Evolutionary conservation across 2,888 invertebrate species (phyloP).

Genomic region (Limulus polyphemus): DNA sequence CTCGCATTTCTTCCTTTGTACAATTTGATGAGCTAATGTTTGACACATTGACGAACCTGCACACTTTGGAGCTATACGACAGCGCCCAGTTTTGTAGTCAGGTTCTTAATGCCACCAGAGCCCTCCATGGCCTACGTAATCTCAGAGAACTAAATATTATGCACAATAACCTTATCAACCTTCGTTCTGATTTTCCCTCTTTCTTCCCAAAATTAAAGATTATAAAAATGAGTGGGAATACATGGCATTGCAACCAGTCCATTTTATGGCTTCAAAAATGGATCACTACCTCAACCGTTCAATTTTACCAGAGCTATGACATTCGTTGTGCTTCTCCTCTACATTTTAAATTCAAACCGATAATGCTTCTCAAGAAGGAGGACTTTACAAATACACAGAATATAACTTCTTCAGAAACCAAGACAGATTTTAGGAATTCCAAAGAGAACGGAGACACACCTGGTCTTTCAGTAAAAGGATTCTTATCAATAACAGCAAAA

Average conservation of each 20-base stretch:
- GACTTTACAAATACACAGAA: slow-evolving; percentile 10
- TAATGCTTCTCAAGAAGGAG: slow-evolving; percentile 26
- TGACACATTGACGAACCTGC: slow-evolving; percentile 55
- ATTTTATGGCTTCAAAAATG: slow-evolving; percentile 42
- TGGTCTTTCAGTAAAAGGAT: no score
- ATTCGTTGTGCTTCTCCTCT: slow-evolving; percentile 39
- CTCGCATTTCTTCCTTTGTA: slow-evolving; percentile 43
- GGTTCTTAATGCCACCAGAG: slow-evolving; percentile 54
- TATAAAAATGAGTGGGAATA: slow-evolving; percentile 55
- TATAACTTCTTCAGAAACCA: no score
- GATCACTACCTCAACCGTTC: slow-evolving; percentile 46
- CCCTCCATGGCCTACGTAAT: slow-evolving; percentile 55
- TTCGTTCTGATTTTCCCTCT: slow-evolving; percentile 54
- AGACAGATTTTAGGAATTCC: no score
- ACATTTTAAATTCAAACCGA: slow-evolving; percentile 29
- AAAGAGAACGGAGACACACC: no score
- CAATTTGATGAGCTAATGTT: slow-evolving; percentile 49
- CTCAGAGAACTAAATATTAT: slow-evolving; percentile 57
- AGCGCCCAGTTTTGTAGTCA: slow-evolving; percentile 58
- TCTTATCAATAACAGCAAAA: no score
- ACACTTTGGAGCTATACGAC: slow-evolving; percentile 58
- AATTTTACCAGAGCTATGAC: slow-evolving; percentile 33
- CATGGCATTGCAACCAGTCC: slow-evolving; percentile 49
- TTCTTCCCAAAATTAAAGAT: slow-evolving; percentile 55
- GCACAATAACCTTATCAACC: slow-evolving; percentile 47